These are phyloP conservation scores for Babylonia areolata DNA, from an alignment of 1,140 invertebrate genomes.

Conservation along the genomic window DNA sequence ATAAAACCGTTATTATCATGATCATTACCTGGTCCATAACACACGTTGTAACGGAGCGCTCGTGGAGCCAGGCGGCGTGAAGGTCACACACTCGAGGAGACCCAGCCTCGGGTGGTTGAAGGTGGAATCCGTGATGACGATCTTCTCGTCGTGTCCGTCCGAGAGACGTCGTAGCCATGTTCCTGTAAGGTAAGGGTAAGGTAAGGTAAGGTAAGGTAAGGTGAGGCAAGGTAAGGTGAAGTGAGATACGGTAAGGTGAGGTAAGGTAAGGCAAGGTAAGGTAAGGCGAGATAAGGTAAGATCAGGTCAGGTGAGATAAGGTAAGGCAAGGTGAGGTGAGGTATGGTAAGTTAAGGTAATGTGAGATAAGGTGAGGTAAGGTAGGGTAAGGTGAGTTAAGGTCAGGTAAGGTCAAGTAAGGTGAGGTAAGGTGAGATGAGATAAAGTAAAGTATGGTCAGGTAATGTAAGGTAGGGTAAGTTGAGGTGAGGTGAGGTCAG, in stretches of 20 bases:
- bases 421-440: no score
- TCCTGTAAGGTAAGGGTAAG: background rate
- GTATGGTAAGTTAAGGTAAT: no score
- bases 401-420: no score
- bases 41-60: slow-evolving; percentile 4
- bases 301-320: no score
- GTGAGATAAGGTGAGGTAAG: no score
- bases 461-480: no score
- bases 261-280: background rate
- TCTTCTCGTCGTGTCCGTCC: background rate
- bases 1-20: no score
- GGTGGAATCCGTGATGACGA: slow-evolving; percentile 25
- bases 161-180: slow-evolving; percentile 22
- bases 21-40: slow-evolving; percentile 19
- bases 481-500: no score
- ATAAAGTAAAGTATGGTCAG: no score
- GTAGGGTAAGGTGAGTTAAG: no score
- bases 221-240: slow-evolving; percentile 3
- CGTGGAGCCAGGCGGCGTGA: background rate
- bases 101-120: slow-evolving; percentile 23
- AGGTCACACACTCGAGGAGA: slow-evolving; percentile 25
- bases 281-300: no score
- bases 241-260: background rate
- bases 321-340: no score
- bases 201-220: background rate